Evolutionary conservation across 1,140 invertebrate species (phyloP), one percentile per base, ranked within the genome.

Genomic region (Solenopsis fugax): DNA sequence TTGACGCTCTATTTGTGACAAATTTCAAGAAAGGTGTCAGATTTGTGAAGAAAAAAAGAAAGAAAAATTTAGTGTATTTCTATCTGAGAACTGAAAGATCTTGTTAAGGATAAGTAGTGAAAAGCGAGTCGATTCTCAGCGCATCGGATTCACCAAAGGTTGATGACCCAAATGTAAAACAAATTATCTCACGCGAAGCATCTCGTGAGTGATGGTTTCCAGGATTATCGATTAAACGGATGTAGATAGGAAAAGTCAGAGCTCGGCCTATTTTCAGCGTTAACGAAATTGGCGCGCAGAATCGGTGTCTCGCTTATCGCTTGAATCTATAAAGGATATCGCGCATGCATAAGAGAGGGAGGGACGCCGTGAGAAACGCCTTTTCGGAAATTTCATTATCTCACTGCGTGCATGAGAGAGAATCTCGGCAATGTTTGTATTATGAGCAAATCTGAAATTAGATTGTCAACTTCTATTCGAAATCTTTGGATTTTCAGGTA

Each of bases 171-270:
- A 4, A 62, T n/a, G 67, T 58, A 73, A 73, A 75, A 73, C 41
- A 75, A 75, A 60, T 84, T 84, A 84, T 84, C 80, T 84, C 80
- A 84, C 80, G 80, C 80, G 41, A 84, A 16, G 24, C 48, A 84
- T 84, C 80, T 84, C 56, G 69, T 60, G 41, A 72, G 37, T 37
- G 6, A 48, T 34, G 16, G 56, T 75, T 60, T 73, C 29, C 54
- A 50, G 45, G 69, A 73, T 84, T 73, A 84, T 84, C 80, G 80
- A 75, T 84, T 84, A 84, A 64, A 84, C 69, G 54, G 52, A 73
- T 48, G 67, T 60, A 82, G 80, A 82, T 84, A 82, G 56, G 69
- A 84, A 75, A 84, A 84, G 60, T 84, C 41, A 24, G 54, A 7
- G n/a, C 54, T 75, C 80, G 54, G 56, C 24, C 80, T 84, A 50